phyloP scores from a whole-genome alignment of 1,140 invertebrate species.

The Dreissena rostriformis region DNA sequence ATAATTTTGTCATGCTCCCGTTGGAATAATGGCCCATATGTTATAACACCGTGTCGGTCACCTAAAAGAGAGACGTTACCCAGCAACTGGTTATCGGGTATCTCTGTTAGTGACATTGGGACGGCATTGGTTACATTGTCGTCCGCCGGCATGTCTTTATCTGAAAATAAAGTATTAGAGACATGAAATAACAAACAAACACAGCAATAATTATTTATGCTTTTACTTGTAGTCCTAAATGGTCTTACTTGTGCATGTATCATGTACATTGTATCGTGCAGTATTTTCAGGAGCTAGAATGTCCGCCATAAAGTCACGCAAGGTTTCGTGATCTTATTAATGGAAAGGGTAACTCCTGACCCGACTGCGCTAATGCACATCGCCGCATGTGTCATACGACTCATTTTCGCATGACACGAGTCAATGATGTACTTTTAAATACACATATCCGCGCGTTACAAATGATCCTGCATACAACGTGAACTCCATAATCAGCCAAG shows the following conservation, averaged over 20 bases:
- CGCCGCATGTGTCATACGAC: no score
- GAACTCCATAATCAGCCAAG: no score
- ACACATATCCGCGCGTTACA: no score
- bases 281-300: no score
- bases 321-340: no score
- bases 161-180: not conserved
- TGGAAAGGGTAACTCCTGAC: no score
- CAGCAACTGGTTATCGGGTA: not conserved
- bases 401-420: no score
- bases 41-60: not conserved
- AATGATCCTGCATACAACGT: no score
- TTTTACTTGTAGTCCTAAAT: not conserved
- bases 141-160: not conserved
- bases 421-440: no score
- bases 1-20: not conserved
- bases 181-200: not conserved
- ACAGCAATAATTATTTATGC: not conserved
- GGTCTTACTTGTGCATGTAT: not conserved
- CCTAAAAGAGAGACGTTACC: not conserved
- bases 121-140: not conserved
- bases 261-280: no score
- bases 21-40: slow-evolving; percentile 24
- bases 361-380: no score
- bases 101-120: not conserved
- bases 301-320: no score